Percentiles rank a stretch among this genome's conserved stretches.
Conservation (phyloP, 2,113 vertebrate species). For the Rattus rattus region DNA sequence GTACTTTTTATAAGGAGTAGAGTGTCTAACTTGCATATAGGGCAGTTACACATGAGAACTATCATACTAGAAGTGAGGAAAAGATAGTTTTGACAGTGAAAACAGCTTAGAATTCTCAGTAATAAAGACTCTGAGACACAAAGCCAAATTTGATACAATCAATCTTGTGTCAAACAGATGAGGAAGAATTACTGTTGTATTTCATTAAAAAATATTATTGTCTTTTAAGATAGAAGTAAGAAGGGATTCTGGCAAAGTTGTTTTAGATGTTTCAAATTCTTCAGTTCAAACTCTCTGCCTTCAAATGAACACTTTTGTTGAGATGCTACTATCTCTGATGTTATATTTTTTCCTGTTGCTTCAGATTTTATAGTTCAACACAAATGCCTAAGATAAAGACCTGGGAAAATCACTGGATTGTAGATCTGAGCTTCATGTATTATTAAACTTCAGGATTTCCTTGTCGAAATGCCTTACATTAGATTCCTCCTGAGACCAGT, state of each 20-base stretch:
- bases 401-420: neutral
- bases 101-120: neutral
- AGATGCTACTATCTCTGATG: neutral
- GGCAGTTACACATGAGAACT: slow-evolving; percentile 43
- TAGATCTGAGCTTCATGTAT: neutral
- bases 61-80: neutral
- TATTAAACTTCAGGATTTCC: neutral
- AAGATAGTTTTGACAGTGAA: neutral
- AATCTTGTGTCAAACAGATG: neutral
- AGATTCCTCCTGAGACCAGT: too few species aligned
- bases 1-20: slow-evolving; percentile 51
- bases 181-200: neutral
- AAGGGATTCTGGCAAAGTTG: neutral
- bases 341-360: neutral
- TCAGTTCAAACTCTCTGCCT: neutral
- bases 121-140: neutral
- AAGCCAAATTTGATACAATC: neutral
- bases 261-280: neutral
- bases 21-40: slow-evolving; percentile 65
- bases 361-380: neutral
- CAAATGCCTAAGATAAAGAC: neutral
- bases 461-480: neutral
- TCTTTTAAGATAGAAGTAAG: neutral
- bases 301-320: neutral
- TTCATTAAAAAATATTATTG: neutral